Conservation (phyloP, 2,797 vertebrate genomes). For the Intellagama lesueurii region DNA sequence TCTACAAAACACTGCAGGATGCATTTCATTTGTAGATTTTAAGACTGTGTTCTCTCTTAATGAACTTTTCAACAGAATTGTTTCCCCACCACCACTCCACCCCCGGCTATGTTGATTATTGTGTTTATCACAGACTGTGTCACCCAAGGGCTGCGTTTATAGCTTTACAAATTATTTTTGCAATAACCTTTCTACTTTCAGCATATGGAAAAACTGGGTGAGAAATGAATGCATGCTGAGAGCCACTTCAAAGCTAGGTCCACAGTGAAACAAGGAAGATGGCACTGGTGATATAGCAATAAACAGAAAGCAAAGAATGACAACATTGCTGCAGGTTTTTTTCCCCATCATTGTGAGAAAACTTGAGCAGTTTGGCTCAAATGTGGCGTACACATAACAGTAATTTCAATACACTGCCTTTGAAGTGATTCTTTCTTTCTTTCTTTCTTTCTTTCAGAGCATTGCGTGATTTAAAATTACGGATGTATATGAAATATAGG, state of each 20-base stretch:
- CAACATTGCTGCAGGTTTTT: background rate
- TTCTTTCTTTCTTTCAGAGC: no score
- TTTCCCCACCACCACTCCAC: background rate
- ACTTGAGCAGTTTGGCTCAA: background rate
- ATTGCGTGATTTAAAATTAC: no score
- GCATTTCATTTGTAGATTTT: background rate
- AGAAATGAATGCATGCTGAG: slow-evolving; percentile 24
- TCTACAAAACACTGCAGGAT: slow-evolving; percentile 11
- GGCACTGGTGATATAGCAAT: background rate
- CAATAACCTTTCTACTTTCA: slow-evolving; percentile 13
- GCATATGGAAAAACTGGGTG: slow-evolving; percentile 17
- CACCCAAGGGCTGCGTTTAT: background rate
- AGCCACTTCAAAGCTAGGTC: background rate
- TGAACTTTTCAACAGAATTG: slow-evolving; percentile 16
- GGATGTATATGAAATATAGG: no score
- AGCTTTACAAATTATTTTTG: slow-evolving; percentile 6
- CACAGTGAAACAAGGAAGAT: background rate
- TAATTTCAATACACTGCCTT: slow-evolving; percentile 14
- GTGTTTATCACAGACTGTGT: slow-evolving; percentile 33
- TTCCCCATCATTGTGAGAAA: background rate
- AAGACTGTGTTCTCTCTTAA: slow-evolving; percentile 21
- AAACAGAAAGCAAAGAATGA: background rate
- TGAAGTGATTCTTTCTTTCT: background rate
- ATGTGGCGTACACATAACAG: slow-evolving; percentile 5
- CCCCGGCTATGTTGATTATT: slow-evolving; percentile 2